Evolutionary conservation across 2,888 invertebrate species (phyloP).

Genomic region (Tholera decimalis): DNA sequence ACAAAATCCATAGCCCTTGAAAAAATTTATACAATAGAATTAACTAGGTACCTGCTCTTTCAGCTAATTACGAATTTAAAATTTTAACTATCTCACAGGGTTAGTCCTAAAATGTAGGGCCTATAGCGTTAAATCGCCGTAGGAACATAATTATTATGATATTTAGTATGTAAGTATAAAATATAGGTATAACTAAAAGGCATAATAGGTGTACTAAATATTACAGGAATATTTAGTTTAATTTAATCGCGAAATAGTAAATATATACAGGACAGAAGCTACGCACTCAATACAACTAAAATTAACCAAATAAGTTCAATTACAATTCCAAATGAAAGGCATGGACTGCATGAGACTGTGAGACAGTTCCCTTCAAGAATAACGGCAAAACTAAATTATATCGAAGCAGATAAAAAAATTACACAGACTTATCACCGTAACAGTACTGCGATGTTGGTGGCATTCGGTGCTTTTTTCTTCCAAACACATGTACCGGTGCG

Average conservation of each 20-base stretch:
- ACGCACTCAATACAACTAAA: background rate
- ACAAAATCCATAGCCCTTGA: too few relatives aligned
- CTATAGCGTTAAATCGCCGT: background rate
- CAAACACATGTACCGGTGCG: slow-evolving; percentile 55
- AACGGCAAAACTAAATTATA: slow-evolving; percentile 65
- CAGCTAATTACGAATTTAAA: too few relatives aligned
- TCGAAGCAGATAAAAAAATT: slow-evolving; percentile 64
- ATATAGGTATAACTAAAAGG: too few relatives aligned
- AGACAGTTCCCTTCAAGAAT: slow-evolving; percentile 52
- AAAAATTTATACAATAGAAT: too few relatives aligned
- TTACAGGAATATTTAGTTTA: background rate
- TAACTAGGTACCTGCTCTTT: too few relatives aligned
- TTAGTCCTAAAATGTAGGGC: background rate
- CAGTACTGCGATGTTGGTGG: slow-evolving; percentile 66
- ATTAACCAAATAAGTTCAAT: slow-evolving; percentile 30
- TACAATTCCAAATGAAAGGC: slow-evolving; percentile 38
- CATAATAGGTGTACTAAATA: background rate
- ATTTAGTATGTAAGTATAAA: too few relatives aligned
- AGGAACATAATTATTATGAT: background rate
- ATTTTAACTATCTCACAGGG: too few relatives aligned
- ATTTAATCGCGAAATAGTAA: background rate
- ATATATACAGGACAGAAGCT: background rate
- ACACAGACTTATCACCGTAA: slow-evolving; percentile 65
- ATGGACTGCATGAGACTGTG: slow-evolving; percentile 48
- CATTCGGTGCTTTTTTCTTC: slow-evolving; percentile 62